Evolutionary conservation across 2,113 vertebrate species (phyloP).

Genomic region (Morone chrysops): DNA sequence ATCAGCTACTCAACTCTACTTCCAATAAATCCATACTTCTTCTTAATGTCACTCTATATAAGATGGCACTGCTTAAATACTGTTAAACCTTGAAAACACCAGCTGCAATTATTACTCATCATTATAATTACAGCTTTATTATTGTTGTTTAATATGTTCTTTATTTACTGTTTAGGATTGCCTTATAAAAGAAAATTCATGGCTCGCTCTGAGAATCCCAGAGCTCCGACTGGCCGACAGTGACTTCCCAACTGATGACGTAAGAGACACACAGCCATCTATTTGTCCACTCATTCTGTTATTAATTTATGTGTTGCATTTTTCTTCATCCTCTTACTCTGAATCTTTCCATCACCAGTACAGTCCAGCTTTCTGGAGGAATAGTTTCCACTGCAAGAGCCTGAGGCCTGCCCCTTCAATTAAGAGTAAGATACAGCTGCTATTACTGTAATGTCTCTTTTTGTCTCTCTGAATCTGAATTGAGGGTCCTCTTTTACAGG

Average conservation of each 20-base stretch:
- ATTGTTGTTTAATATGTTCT: background rate
- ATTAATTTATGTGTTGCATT: background rate
- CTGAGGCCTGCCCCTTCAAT: constrained; percentile 84
- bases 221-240: constrained; percentile 70
- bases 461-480: background rate
- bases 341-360: constrained; percentile 69
- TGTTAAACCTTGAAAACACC: background rate
- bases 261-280: constrained; percentile 13
- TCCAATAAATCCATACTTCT: background rate
- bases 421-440: constrained; percentile 84
- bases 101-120: background rate
- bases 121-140: background rate
- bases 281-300: background rate
- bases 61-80: background rate
- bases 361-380: constrained; percentile 84
- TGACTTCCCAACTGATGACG: constrained; percentile 83
- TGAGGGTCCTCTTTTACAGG: background rate
- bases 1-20: too few species aligned
- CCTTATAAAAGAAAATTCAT: constrained; percentile 78
- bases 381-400: constrained; percentile 81
- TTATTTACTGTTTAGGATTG: constrained; percentile 75
- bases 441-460: background rate
- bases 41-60: background rate
- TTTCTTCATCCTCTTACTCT: background rate
- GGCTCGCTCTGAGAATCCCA: constrained; percentile 49